Evolutionary conservation across 2,113 vertebrate genomes (phyloP), one percentile per base, ranked within the genome.

Genomic region (Stegastes partitus): DNA sequence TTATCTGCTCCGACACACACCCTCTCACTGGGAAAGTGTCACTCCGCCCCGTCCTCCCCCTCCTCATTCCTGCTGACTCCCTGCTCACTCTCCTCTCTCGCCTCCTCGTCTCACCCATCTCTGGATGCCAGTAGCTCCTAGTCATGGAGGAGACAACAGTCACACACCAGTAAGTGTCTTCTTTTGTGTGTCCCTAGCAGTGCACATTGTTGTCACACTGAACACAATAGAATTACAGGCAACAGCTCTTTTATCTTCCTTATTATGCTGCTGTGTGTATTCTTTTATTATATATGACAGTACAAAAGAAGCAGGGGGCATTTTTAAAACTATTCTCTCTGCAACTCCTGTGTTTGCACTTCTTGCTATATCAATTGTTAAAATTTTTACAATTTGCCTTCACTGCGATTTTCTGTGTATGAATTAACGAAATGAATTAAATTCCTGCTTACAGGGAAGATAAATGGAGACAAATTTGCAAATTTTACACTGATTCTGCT

Each of bases 141-240:
- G 81, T 69, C 75, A 94, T 92, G 93, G 91, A 92, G 69, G 85
- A 87, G 72, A 86, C 25, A 22, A 59, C 87, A 77, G 86, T 87
- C 86, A 84, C 90, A 79, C 66, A 89, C 8, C 78, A 88, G 93
- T 94, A 90, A 94, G 93, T 93, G 76, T 63, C 62, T 86, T 62
- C 62, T 66, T 59, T 61, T 75, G 69, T 80, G 74, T 76, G 65
- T 77, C 64, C 61, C 65, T 66, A 58, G 50, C 28, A 31, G 21
- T 34, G 19, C 67, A 74, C 53, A 61, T 25, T 71, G 61, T 74
- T 81, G 74, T 79, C 84, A 83, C 57, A 11, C 45, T 70, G 73
- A 67, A 26, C 57, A 66, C 83, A 79, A 72, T 56, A 45, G 34
- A 82, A 62, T 63, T 62, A 62, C 77, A 83, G 67, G 37, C 75